phyloP scores from a whole-genome alignment of 2,888 invertebrate genomes.

The Euspilapteryx auroguttella region DNA sequence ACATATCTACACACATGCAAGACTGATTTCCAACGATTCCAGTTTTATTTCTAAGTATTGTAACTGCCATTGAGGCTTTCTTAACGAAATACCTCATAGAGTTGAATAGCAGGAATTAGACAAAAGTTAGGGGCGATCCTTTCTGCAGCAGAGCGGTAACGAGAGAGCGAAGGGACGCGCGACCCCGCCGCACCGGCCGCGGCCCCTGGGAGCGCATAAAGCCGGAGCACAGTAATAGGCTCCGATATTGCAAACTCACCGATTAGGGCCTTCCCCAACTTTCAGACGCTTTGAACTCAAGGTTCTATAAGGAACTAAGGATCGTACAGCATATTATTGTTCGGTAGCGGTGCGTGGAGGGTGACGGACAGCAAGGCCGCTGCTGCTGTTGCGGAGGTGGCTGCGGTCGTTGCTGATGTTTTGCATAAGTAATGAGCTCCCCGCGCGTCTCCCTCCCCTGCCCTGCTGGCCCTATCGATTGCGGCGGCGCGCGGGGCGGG shows the following conservation, averaged over 20 bases:
- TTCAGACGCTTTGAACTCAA: slow-evolving; percentile 8
- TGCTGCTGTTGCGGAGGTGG: too few species aligned
- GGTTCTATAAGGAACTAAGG: too few species aligned
- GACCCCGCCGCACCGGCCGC: slow-evolving; percentile 30
- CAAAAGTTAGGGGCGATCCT: slow-evolving; percentile 37
- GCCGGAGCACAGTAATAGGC: slow-evolving; percentile 26
- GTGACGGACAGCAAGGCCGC: too few species aligned
- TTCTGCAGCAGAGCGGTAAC: slow-evolving; percentile 13
- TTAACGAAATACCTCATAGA: too few species aligned
- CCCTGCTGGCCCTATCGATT: slow-evolving; percentile 67
- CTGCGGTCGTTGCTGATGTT: slow-evolving; percentile 34
- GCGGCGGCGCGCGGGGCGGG: slow-evolving; percentile 66
- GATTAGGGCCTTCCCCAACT: slow-evolving; percentile 29
- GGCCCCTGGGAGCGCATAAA: slow-evolving; percentile 13
- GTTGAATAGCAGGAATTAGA: slow-evolving; percentile 24
- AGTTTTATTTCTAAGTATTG: slow-evolving; percentile 9
- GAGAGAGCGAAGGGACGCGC: too few species aligned
- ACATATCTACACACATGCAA: background rate
- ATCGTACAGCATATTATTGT: slow-evolving; percentile 19
- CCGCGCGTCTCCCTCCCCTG: slow-evolving; percentile 14
- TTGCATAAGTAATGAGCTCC: slow-evolving; percentile 51
- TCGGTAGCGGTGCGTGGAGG: too few species aligned
- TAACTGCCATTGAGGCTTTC: slow-evolving; percentile 10
- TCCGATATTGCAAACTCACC: slow-evolving; percentile 28
- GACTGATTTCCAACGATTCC: too few species aligned